Percentiles rank a stretch among this genome's conserved stretches.
phyloP scores from a whole-genome alignment of 2,888 invertebrate species.

The Acleris holmiana region DNA sequence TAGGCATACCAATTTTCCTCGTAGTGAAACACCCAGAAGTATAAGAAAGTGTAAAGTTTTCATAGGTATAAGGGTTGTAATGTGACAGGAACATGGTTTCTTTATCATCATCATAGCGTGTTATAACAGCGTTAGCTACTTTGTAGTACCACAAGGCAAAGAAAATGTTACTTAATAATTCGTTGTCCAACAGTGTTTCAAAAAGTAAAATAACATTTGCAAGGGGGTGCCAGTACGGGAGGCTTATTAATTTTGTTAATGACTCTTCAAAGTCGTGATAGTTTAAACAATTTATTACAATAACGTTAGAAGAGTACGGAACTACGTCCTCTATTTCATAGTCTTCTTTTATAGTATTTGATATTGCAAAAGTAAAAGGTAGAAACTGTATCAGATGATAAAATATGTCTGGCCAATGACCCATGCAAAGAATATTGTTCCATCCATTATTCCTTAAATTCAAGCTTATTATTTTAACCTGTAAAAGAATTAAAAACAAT shows the following conservation, averaged over 20 bases:
- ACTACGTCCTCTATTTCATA: slow-evolving; percentile 55
- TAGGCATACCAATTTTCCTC: slow-evolving; percentile 56
- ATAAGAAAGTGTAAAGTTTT: slow-evolving; percentile 50
- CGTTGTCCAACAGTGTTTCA: slow-evolving; percentile 45
- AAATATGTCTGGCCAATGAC: slow-evolving; percentile 58
- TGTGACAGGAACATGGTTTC: slow-evolving; percentile 49
- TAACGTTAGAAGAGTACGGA: slow-evolving; percentile 57
- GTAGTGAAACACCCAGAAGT: slow-evolving; percentile 63
- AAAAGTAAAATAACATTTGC: slow-evolving; percentile 62
- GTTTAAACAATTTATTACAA: slow-evolving; percentile 56
- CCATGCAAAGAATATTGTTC: slow-evolving; percentile 61
- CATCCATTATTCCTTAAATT: slow-evolving; percentile 65
- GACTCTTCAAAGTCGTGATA: slow-evolving; percentile 59
- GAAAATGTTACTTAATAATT: slow-evolving; percentile 58
- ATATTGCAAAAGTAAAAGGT: slow-evolving; percentile 52
- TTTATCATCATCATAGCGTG: slow-evolving; percentile 54
- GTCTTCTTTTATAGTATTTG: slow-evolving; percentile 51
- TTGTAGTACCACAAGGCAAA: slow-evolving; percentile 67
- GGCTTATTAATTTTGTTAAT: slow-evolving; percentile 50
- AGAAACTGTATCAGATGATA: slow-evolving; percentile 51
- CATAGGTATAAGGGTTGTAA: slow-evolving; percentile 59
- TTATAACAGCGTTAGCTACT: slow-evolving; percentile 57
- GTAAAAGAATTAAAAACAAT: slow-evolving; percentile 24
- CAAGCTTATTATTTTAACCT: slow-evolving; percentile 56
- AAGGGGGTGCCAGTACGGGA: slow-evolving; percentile 66